Conservation (phyloP, 2,113 vertebrate genomes). For the Macroglossus sobrinus region DNA sequence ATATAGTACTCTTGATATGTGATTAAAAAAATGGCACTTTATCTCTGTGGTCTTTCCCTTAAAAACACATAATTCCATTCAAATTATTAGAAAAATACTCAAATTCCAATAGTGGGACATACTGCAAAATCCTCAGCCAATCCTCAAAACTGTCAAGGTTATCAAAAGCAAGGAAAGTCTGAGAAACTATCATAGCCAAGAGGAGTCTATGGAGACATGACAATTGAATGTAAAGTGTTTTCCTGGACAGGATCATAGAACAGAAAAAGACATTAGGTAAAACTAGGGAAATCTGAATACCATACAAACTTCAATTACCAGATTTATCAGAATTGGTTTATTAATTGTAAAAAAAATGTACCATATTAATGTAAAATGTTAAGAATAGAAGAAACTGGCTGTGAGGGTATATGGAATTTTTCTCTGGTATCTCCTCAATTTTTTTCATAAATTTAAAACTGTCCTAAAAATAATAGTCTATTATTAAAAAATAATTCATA, state of each 20-base stretch:
- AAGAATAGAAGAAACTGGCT: neutral
- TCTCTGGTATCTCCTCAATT: neutral
- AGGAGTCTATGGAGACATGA: neutral
- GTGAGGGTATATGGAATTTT: neutral
- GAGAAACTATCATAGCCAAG: neutral
- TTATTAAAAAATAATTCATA: neutral
- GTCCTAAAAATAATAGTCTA: neutral
- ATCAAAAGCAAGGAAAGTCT: neutral
- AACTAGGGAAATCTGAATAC: neutral
- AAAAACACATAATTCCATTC: neutral
- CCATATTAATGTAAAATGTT: neutral
- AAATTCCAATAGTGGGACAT: neutral
- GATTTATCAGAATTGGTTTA: neutral
- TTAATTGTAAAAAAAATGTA: neutral
- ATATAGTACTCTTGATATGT: neutral
- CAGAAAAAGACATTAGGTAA: neutral
- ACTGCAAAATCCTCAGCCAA: neutral
- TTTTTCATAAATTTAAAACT: neutral
- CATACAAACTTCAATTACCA: neutral
- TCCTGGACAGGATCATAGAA: neutral
- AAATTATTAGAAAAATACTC: neutral
- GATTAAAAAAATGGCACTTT: neutral
- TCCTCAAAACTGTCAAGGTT: neutral
- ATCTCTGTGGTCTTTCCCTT: neutral
- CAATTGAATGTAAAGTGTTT: neutral